A percentile compares a stretch with the other conserved stretches of the same genome.
Evolutionary conservation across 2,113 vertebrate genomes (phyloP).

Genomic region (Cheirogaleus medius): DNA sequence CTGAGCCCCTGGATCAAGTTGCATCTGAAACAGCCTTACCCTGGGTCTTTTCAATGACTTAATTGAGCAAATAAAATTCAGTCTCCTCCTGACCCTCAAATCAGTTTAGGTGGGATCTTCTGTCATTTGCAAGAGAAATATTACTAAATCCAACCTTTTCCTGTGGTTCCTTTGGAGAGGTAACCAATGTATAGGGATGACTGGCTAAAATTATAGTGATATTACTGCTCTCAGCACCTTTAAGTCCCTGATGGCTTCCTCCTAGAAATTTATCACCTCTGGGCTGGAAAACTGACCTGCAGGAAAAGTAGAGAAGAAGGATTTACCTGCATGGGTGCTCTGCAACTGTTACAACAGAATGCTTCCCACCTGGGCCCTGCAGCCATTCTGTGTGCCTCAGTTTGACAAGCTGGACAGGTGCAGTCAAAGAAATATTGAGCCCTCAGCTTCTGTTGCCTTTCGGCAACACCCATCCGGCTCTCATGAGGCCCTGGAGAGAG

Average conservation of each 20-base stretch:
- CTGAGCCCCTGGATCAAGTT: background rate
- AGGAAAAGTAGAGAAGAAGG: background rate
- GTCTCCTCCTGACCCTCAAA: background rate
- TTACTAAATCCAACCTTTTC: background rate
- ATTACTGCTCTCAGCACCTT: background rate
- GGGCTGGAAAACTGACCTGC: background rate
- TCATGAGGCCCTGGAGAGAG: conserved; percentile 90
- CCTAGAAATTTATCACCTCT: background rate
- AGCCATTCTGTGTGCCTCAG: conserved; percentile 61
- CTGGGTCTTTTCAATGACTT: background rate
- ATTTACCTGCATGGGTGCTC: conserved; percentile 80
- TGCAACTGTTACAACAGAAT: conserved; percentile 87
- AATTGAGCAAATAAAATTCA: conserved; percentile 23
- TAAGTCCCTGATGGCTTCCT: background rate
- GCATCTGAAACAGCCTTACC: background rate
- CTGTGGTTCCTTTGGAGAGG: background rate
- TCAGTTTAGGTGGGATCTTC: background rate
- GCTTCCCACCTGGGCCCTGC: conserved; percentile 61
- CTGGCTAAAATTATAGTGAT: background rate
- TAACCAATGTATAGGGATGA: background rate
- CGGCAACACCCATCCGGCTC: conserved; percentile 85
- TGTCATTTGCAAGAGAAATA: conserved; percentile 17
- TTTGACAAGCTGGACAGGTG: conserved; percentile 86
- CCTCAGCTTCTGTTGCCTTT: conserved; percentile 88
- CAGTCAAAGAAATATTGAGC: conserved; percentile 96